These are phyloP conservation scores for Eumeta japonica DNA, from an alignment of 1,140 invertebrate species.

Conservation along the genomic window DNA sequence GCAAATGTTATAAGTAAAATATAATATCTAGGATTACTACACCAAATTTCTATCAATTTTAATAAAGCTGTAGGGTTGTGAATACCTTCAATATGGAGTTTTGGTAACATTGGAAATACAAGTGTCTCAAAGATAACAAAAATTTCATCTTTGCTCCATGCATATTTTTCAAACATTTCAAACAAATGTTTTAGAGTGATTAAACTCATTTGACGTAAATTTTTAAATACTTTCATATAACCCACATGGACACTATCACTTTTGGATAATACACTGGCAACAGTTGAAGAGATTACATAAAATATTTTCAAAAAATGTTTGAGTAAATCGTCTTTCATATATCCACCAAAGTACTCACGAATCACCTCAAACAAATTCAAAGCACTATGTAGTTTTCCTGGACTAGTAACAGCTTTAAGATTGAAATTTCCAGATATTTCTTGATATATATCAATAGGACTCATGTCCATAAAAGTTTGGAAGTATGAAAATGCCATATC, in stretches of 20 bases:
- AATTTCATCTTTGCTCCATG: slow-evolving; percentile 69
- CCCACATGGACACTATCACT: slow-evolving; percentile 61
- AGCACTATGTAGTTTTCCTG: slow-evolving; percentile 72
- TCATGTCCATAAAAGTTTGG: slow-evolving; percentile 61
- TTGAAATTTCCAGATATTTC: slow-evolving; percentile 55
- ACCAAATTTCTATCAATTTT: slow-evolving; percentile 77
- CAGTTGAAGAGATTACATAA: slow-evolving; percentile 66
- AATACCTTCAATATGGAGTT: slow-evolving; percentile 76
- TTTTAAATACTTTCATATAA: slow-evolving; percentile 67
- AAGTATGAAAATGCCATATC: slow-evolving; percentile 82
- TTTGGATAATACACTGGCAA: slow-evolving; percentile 61
- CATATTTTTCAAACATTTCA: slow-evolving; percentile 73
- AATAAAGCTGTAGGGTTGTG: slow-evolving; percentile 80
- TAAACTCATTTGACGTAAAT: slow-evolving; percentile 63
- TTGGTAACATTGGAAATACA: slow-evolving; percentile 79
- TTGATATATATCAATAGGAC: slow-evolving; percentile 44
- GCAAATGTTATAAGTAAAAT: slow-evolving; percentile 66
- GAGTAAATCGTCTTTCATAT: slow-evolving; percentile 67
- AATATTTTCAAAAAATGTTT: slow-evolving; percentile 71
- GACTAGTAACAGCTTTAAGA: slow-evolving; percentile 64
- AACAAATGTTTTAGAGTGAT: slow-evolving; percentile 73
- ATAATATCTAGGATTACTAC: slow-evolving; percentile 73
- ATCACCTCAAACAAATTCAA: slow-evolving; percentile 77
- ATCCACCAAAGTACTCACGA: slow-evolving; percentile 81
- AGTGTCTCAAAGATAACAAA: slow-evolving; percentile 74